A percentile compares a stretch with the other conserved stretches of the same genome.
These are phyloP conservation scores for Eurypyga helias DNA, from an alignment of 2,113 vertebrate species.

Conservation along the genomic window DNA sequence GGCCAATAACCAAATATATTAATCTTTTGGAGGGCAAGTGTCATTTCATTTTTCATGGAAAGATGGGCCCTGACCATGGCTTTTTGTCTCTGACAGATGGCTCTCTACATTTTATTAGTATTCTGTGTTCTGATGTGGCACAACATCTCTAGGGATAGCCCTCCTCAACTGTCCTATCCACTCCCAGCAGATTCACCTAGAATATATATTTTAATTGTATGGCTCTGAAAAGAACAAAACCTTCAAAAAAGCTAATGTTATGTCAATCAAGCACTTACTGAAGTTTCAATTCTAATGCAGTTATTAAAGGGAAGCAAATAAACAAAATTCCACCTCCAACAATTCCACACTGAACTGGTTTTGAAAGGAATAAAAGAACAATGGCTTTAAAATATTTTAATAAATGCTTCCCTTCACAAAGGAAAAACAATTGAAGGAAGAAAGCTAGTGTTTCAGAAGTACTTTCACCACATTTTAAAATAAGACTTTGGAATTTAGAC, in stretches of 20 bases:
- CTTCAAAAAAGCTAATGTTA: background rate
- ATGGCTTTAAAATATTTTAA: background rate
- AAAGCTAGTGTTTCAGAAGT: background rate
- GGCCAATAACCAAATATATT: constrained; percentile 45
- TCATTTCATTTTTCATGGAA: constrained; percentile 54
- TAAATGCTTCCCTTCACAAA: background rate
- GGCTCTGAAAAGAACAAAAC: constrained; percentile 12
- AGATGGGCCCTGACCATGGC: constrained; percentile 32
- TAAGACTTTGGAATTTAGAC: background rate
- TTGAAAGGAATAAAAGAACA: background rate
- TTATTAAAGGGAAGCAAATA: background rate
- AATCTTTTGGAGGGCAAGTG: constrained; percentile 36
- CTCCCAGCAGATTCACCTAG: constrained; percentile 10
- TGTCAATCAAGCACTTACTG: background rate
- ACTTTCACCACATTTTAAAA: background rate
- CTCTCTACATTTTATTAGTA: constrained; percentile 57
- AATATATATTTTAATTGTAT: constrained; percentile 38
- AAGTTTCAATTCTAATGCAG: background rate
- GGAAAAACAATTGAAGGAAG: background rate
- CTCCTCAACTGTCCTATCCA: background rate
- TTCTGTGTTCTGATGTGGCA: constrained; percentile 33
- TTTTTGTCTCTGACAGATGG: constrained; percentile 60
- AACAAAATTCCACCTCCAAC: background rate
- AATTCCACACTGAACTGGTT: background rate
- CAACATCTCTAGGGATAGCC: constrained; percentile 17